Conservation (phyloP, 1,140 invertebrate genomes). For the Drosophila ercepeae region DNA sequence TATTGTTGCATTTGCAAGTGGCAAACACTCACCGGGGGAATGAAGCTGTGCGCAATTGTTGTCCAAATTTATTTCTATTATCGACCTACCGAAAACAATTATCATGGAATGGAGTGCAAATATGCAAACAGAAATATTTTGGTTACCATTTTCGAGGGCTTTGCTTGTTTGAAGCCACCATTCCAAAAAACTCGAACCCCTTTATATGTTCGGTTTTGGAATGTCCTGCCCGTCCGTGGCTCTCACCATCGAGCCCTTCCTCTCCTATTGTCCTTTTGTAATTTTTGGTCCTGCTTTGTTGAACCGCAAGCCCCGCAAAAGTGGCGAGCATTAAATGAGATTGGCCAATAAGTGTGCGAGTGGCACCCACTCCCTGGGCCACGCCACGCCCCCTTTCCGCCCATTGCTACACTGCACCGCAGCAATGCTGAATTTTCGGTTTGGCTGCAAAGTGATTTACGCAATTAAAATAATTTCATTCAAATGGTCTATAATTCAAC, state of each 20-base stretch:
- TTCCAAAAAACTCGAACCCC: neutral
- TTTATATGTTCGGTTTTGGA: neutral
- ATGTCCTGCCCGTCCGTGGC: neutral
- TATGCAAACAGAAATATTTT: constrained; percentile 71
- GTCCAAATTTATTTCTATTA: constrained; percentile 68
- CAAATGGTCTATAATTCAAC: constrained; percentile 80
- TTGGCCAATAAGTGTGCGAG: constrained; percentile 71
- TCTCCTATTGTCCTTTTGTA: neutral
- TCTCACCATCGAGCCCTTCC: neutral
- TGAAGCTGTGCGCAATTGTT: constrained; percentile 51
- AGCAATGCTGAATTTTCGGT: constrained; percentile 74
- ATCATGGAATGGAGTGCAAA: constrained; percentile 66
- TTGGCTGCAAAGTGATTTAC: constrained; percentile 78
- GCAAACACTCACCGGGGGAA: constrained; percentile 5
- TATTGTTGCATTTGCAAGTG: constrained; percentile 69
- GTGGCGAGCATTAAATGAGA: constrained; percentile 61
- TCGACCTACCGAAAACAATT: constrained; percentile 72
- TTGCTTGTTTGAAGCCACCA: constrained; percentile 34
- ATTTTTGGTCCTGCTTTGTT: constrained; percentile 13
- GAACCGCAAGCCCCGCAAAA: constrained; percentile 46
- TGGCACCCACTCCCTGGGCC: constrained; percentile 24
- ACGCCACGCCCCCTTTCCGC: constrained; percentile 5
- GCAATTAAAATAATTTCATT: constrained; percentile 82
- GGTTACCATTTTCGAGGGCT: constrained; percentile 59
- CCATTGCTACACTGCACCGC: constrained; percentile 37